Conservation (phyloP, 2,113 vertebrate species). For the Syngnathoides biaculeatus region DNA sequence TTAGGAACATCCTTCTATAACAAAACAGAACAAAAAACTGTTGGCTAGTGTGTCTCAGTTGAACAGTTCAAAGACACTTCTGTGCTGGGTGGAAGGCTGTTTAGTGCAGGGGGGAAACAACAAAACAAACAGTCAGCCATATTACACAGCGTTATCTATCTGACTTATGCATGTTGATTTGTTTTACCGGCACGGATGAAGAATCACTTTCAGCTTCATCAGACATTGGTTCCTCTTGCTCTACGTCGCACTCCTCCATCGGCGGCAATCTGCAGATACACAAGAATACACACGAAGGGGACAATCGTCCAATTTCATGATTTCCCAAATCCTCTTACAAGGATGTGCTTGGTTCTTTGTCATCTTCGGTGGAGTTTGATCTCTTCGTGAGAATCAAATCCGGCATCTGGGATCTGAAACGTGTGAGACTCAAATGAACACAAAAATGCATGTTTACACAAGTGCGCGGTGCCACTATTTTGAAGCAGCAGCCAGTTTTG, state of each 20-base stretch:
- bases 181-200: slow-evolving; percentile 59
- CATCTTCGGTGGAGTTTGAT: not conserved
- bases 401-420: slow-evolving; percentile 39
- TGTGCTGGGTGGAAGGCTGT: slow-evolving; percentile 64
- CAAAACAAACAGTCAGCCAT: not conserved
- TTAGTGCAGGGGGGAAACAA: slow-evolving; percentile 9
- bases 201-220: slow-evolving; percentile 56
- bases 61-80: slow-evolving; percentile 70
- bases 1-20: too few relatives aligned
- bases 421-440: not conserved
- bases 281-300: slow-evolving; percentile 2
- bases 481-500: too few relatives aligned
- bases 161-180: not conserved
- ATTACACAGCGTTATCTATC: not conserved
- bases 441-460: not conserved
- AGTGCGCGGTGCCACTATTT: too few relatives aligned
- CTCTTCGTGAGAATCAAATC: slow-evolving; percentile 28
- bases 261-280: slow-evolving; percentile 57
- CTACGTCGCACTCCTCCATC: slow-evolving; percentile 55
- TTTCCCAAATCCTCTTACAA: slow-evolving; percentile 39
- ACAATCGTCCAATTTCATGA: not conserved
- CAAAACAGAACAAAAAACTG: not conserved
- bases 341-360: slow-evolving; percentile 44
- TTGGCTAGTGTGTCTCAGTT: slow-evolving; percentile 45
- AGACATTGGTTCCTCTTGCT: slow-evolving; percentile 41